Evolutionary conservation across 2,888 invertebrate species (phyloP).

Genomic region (Plebejus anna): DNA sequence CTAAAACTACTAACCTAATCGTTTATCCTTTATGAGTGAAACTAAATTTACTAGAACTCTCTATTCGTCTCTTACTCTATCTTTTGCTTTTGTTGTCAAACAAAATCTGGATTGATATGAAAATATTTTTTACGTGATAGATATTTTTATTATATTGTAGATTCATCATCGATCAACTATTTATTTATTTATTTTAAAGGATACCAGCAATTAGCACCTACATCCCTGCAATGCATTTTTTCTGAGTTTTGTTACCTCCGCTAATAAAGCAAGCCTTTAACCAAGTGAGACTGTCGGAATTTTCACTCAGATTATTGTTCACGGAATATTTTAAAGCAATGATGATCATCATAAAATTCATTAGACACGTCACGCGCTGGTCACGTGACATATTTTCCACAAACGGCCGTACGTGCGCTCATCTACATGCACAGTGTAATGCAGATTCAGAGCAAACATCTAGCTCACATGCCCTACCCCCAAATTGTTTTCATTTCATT

Average conservation of each 20-base stretch:
- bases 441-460: conserved; percentile 50
- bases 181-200: too few relatives aligned
- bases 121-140: too few relatives aligned
- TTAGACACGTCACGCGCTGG: conserved; percentile 16
- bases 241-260: too few relatives aligned
- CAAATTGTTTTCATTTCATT: conserved; percentile 19
- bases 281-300: too few relatives aligned
- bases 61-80: background rate
- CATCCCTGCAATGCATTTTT: too few relatives aligned
- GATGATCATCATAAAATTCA: conserved; percentile 6
- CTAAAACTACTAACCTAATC: background rate
- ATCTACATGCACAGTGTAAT: conserved; percentile 52
- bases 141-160: too few relatives aligned
- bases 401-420: conserved; percentile 34
- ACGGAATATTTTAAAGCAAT: background rate
- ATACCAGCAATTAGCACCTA: too few relatives aligned
- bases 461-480: conserved; percentile 23
- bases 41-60: background rate
- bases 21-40: background rate
- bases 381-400: conserved; percentile 35
- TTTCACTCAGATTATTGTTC: too few relatives aligned
- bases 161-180: too few relatives aligned
- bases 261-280: too few relatives aligned
- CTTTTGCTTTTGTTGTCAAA: too few relatives aligned
- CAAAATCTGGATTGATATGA: too few relatives aligned